Evolutionary conservation across 2,797 vertebrate genomes (phyloP).

Genomic region (Clarias platycephalus): DNA sequence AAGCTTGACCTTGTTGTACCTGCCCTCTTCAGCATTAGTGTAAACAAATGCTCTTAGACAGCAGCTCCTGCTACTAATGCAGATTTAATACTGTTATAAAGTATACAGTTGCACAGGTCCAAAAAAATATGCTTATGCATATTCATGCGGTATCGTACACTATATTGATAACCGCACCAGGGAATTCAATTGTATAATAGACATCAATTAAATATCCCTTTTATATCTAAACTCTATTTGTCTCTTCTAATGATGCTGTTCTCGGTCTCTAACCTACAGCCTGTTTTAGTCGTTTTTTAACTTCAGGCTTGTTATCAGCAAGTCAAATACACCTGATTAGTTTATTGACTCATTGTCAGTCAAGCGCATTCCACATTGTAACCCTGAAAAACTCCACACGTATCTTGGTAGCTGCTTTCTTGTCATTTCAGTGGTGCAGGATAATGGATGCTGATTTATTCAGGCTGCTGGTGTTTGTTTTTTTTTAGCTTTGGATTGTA

Average conservation of each 20-base stretch:
- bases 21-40: neutral
- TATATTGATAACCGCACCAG: neutral
- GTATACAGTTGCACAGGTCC: neutral
- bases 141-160: neutral
- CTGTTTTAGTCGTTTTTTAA: neutral
- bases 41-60: conserved; percentile 1
- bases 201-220: neutral
- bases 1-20: neutral
- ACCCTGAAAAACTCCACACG: neutral
- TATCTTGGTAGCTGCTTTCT: neutral
- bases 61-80: neutral
- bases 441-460: neutral
- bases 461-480: neutral
- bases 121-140: neutral
- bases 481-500: neutral
- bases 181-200: neutral
- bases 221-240: neutral
- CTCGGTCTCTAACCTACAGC: neutral
- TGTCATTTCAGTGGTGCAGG: neutral
- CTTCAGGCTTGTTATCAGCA: neutral
- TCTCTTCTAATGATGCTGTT: neutral
- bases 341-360: neutral
- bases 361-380: neutral
- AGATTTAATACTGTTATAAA: neutral
- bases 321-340: neutral